phyloP scores from a whole-genome alignment of 1,140 invertebrate species.

The Anoplophora glabripennis region DNA sequence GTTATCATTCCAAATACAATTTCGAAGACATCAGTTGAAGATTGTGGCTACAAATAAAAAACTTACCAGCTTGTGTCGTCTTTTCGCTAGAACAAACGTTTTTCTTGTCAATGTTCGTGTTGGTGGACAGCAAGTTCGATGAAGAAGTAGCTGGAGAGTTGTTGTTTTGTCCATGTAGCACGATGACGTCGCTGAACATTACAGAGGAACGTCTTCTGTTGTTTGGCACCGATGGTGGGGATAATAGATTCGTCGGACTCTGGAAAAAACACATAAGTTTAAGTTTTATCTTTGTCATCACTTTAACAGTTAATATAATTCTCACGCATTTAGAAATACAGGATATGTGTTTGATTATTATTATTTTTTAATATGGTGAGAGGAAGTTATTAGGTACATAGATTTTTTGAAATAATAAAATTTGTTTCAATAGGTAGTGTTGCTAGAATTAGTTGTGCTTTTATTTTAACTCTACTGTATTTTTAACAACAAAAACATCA shows the following conservation, averaged over 20 bases:
- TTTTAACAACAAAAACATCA: no score
- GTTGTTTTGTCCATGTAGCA: constrained; percentile 63
- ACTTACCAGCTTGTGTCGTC: constrained; percentile 77
- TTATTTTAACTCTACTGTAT: no score
- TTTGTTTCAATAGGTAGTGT: no score
- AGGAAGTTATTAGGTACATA: no score
- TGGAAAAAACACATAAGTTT: constrained; percentile 16
- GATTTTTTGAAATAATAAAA: no score
- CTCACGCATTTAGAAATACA: background rate
- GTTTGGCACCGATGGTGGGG: constrained; percentile 57
- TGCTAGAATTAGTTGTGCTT: no score
- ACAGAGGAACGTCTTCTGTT: constrained; percentile 71
- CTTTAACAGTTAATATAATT: background rate
- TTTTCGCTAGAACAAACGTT: constrained; percentile 83
- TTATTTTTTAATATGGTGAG: background rate
- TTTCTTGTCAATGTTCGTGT: constrained; percentile 51
- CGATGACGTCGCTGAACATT: constrained; percentile 82
- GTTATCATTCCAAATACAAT: no score
- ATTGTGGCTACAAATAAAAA: background rate
- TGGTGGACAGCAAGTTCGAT: constrained; percentile 38
- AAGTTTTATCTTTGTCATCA: background rate
- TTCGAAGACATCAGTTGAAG: background rate
- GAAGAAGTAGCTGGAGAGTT: constrained; percentile 33
- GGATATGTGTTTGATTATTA: background rate
- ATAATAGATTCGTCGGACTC: constrained; percentile 54